Evolutionary conservation across 1,140 invertebrate species (phyloP).

Genomic region (Apolygus lucorum): DNA sequence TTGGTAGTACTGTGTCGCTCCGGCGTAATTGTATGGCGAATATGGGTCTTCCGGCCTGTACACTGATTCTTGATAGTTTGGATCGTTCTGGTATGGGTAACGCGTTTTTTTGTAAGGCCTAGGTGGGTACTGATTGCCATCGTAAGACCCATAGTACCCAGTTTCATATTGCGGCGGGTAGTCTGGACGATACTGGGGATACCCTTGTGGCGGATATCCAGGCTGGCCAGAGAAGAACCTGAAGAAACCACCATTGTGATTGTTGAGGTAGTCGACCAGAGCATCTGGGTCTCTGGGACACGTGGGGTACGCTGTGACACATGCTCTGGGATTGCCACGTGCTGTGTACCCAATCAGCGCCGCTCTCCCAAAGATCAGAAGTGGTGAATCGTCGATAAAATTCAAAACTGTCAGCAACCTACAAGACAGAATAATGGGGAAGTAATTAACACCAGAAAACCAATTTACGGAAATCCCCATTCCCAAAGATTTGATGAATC

Average conservation of each 20-base stretch:
- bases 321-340: slow-evolving; percentile 49
- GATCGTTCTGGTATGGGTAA: not conserved
- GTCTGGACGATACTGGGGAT: not conserved
- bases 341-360: slow-evolving; percentile 58
- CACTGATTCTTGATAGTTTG: not conserved
- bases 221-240: slow-evolving; percentile 53
- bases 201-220: not conserved
- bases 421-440: slow-evolving; percentile 34
- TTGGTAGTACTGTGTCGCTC: slow-evolving; percentile 26
- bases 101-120: not conserved
- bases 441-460: too few species aligned
- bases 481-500: too few species aligned
- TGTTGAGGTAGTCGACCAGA: slow-evolving; percentile 69
- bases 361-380: slow-evolving; percentile 60
- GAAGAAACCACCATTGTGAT: slow-evolving; percentile 77
- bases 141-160: not conserved
- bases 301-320: slow-evolving; percentile 54
- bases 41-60: not conserved
- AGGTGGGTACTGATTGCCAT: not conserved
- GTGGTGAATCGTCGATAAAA: slow-evolving; percentile 46
- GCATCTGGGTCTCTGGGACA: slow-evolving; percentile 63
- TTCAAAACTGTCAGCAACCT: slow-evolving; percentile 44
- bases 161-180: not conserved
- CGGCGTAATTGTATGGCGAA: slow-evolving; percentile 21
- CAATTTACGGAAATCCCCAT: too few species aligned